Evolutionary conservation across 2,888 invertebrate species (phyloP).

Genomic region (Mythimna lalbum): DNA sequence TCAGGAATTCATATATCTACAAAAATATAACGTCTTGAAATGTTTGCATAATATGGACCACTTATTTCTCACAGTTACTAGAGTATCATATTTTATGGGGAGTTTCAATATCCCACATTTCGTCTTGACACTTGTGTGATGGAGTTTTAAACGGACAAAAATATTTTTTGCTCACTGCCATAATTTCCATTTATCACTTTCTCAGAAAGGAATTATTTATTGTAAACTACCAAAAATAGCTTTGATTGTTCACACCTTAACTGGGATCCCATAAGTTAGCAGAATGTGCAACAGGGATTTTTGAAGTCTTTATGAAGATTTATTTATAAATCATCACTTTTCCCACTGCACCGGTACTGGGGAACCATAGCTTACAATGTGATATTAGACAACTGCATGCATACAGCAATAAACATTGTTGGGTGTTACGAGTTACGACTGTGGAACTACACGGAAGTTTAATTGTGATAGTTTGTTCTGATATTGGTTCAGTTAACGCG

Average conservation of each 20-base stretch:
- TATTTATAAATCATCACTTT: background rate
- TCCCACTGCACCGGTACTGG: slow-evolving; percentile 17
- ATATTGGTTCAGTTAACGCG: slow-evolving; percentile 34
- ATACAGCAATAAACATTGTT: slow-evolving; percentile 39
- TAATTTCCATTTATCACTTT: background rate
- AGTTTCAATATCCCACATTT: background rate
- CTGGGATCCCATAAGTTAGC: slow-evolving; percentile 17
- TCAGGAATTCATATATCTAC: background rate
- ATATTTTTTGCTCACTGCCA: background rate
- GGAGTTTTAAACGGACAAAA: background rate
- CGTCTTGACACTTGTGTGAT: background rate
- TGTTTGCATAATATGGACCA: background rate
- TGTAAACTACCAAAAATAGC: background rate
- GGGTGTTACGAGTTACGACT: slow-evolving; percentile 21
- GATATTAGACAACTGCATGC: slow-evolving; percentile 29
- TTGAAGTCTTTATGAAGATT: background rate
- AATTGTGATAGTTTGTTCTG: slow-evolving; percentile 40
- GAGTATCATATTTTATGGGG: slow-evolving; percentile 13
- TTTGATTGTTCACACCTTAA: background rate
- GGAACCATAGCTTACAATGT: slow-evolving; percentile 28
- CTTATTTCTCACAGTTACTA: slow-evolving; percentile 29
- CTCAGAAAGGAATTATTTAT: background rate
- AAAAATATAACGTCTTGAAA: background rate
- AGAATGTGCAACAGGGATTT: background rate
- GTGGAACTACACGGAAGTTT: slow-evolving; percentile 27